Evolutionary conservation across 1,140 invertebrate species (phyloP).

Genomic region (Panagrolaimus sp.): DNA sequence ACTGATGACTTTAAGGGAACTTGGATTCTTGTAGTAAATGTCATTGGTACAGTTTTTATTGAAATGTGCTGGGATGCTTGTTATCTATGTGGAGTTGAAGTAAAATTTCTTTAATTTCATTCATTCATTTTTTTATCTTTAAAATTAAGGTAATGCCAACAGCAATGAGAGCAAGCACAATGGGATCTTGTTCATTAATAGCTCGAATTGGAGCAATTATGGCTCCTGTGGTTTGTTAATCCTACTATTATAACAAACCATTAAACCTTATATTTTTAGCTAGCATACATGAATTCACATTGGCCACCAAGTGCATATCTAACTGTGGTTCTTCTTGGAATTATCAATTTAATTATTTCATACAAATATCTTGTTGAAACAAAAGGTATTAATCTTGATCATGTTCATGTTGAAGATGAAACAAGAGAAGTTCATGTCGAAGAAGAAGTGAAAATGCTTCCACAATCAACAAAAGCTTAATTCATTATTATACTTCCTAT

Average conservation of each 20-base stretch:
- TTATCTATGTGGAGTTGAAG: slow-evolving; percentile 49
- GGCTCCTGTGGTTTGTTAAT: slow-evolving; percentile 44
- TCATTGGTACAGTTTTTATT: slow-evolving; percentile 51
- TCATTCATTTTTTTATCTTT: too few species aligned
- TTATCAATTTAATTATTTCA: slow-evolving; percentile 49
- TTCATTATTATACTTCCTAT: too few species aligned
- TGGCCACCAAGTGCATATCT: slow-evolving; percentile 56
- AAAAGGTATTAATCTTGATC: slow-evolving; percentile 48
- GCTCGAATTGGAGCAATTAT: slow-evolving; percentile 52
- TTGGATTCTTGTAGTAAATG: slow-evolving; percentile 45
- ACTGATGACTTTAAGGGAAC: slow-evolving; percentile 31
- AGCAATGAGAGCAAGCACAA: slow-evolving; percentile 40
- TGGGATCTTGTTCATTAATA: slow-evolving; percentile 50
- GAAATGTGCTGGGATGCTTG: slow-evolving; percentile 57
- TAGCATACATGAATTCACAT: slow-evolving; percentile 47
- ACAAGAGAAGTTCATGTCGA: too few species aligned
- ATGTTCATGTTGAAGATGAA: slow-evolving; percentile 36
- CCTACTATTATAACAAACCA: too few species aligned
- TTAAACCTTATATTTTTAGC: too few species aligned
- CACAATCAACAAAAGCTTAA: too few species aligned
- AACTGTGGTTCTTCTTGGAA: slow-evolving; percentile 46
- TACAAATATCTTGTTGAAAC: slow-evolving; percentile 56
- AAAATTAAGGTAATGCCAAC: slow-evolving; percentile 45
- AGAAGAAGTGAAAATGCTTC: too few species aligned
- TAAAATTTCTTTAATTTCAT: background rate